phyloP scores from a whole-genome alignment of 2,888 invertebrate genomes.

The Uloborus plumipes region DNA sequence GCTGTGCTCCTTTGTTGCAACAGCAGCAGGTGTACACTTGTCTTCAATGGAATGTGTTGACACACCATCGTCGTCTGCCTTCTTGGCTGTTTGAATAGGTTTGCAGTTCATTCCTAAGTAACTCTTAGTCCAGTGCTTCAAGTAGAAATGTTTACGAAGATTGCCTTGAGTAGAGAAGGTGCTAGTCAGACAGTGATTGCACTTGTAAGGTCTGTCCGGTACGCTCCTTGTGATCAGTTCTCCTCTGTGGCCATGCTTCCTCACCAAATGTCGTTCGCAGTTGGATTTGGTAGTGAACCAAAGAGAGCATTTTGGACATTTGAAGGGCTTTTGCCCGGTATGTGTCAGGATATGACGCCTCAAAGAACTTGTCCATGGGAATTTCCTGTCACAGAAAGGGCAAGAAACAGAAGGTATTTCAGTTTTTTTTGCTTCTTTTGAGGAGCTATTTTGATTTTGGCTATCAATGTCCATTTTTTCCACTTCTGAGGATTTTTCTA shows the following conservation, averaged over 20 bases:
- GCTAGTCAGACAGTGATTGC: slow-evolving; percentile 81
- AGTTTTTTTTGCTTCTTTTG: slow-evolving; percentile 68
- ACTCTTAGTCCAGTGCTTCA: slow-evolving; percentile 76
- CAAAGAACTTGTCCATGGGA: slow-evolving; percentile 96
- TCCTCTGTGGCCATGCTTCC: slow-evolving; percentile 78
- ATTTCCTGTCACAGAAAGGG: slow-evolving; percentile 85
- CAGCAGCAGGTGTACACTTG: slow-evolving; percentile 10
- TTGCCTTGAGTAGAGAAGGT: slow-evolving; percentile 86
- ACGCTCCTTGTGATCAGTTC: slow-evolving; percentile 76
- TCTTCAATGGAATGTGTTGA: slow-evolving; percentile 6
- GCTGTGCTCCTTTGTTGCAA: slow-evolving; percentile 47
- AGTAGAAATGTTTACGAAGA: slow-evolving; percentile 82
- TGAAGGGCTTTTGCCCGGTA: slow-evolving; percentile 95
- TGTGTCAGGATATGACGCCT: slow-evolving; percentile 95
- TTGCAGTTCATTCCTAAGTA: slow-evolving; percentile 66
- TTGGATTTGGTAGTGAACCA: slow-evolving; percentile 97
- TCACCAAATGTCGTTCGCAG: slow-evolving; percentile 91
- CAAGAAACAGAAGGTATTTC: slow-evolving; percentile 75
- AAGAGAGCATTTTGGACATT: slow-evolving; percentile 92
- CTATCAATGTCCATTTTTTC: slow-evolving; percentile 47
- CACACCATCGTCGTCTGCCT: not conserved
- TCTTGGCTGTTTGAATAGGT: slow-evolving; percentile 17
- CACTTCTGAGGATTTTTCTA: slow-evolving; percentile 53
- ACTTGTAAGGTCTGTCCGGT: slow-evolving; percentile 84
- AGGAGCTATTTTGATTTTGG: slow-evolving; percentile 51